Conservation (phyloP, 2,113 vertebrate genomes). For the Mungos mungo region DNA sequence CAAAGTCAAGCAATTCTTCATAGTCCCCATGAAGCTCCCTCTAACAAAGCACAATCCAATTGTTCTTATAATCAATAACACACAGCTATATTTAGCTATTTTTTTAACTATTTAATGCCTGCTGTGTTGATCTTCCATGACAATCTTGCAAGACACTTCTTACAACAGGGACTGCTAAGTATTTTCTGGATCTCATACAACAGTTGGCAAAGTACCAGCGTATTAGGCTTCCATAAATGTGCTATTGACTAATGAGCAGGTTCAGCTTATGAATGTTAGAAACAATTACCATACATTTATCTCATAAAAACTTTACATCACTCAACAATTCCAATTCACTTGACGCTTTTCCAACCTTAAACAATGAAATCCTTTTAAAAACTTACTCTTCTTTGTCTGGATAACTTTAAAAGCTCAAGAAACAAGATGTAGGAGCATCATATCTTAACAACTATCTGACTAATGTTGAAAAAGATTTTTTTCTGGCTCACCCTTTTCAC, state of each 20-base stretch:
- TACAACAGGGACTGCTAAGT: background rate
- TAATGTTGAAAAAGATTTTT: background rate
- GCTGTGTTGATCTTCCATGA: background rate
- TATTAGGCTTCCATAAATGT: background rate
- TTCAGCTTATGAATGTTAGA: slow-evolving; percentile 12
- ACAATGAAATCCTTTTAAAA: slow-evolving; percentile 10
- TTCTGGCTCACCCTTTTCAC: background rate
- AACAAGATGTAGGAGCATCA: background rate
- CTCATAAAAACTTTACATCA: background rate
- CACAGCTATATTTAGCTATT: background rate
- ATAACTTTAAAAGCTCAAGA: slow-evolving; percentile 37
- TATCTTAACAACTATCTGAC: slow-evolving; percentile 14
- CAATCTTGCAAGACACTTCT: background rate
- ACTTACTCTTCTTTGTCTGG: background rate
- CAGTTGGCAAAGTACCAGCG: background rate
- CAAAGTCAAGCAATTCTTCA: slow-evolving; percentile 20
- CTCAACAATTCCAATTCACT: background rate
- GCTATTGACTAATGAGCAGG: background rate
- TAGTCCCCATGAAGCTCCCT: background rate
- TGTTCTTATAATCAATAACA: background rate
- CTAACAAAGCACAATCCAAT: background rate
- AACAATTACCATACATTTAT: slow-evolving; percentile 30
- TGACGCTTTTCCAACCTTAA: slow-evolving; percentile 7
- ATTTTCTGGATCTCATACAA: background rate
- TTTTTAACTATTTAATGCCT: background rate